These are phyloP conservation scores for Shinisaurus crocodilurus DNA, from an alignment of 2,113 vertebrate species.

Conservation along the genomic window DNA sequence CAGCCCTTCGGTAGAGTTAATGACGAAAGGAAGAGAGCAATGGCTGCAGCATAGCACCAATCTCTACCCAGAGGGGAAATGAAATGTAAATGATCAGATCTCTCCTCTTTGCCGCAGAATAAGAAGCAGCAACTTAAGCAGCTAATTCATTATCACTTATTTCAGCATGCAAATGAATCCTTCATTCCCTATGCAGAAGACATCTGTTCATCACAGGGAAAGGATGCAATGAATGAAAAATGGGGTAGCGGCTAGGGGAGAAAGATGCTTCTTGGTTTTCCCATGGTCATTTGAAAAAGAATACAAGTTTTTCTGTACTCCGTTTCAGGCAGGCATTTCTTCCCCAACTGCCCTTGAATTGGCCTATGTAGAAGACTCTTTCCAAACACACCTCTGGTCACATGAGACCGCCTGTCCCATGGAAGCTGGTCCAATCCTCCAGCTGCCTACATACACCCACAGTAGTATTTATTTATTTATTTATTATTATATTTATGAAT, in stretches of 20 bases:
- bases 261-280: background rate
- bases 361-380: background rate
- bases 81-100: conserved; percentile 50
- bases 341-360: background rate
- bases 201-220: conserved; percentile 25
- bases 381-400: background rate
- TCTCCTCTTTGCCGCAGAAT: conserved; percentile 35
- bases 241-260: background rate
- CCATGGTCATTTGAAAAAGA: conserved; percentile 3
- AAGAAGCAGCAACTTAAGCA: conserved; percentile 36
- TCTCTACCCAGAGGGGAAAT: conserved; percentile 34
- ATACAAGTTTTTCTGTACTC: background rate
- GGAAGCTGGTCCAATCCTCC: too few species aligned
- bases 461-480: too few species aligned
- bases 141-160: conserved; percentile 52
- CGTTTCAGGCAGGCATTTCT: rapidly evolving
- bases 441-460: too few species aligned
- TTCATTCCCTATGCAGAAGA: conserved; percentile 18
- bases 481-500: too few species aligned
- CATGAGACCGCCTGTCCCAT: background rate
- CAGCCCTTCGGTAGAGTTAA: background rate
- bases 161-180: conserved; percentile 38
- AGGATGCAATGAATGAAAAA: background rate
- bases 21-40: conserved; percentile 14
- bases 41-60: conserved; percentile 23